Evolutionary conservation across 2,113 vertebrate genomes (phyloP), one percentile per base, ranked within the genome.

Genomic region (Sporophila hypoxantha): DNA sequence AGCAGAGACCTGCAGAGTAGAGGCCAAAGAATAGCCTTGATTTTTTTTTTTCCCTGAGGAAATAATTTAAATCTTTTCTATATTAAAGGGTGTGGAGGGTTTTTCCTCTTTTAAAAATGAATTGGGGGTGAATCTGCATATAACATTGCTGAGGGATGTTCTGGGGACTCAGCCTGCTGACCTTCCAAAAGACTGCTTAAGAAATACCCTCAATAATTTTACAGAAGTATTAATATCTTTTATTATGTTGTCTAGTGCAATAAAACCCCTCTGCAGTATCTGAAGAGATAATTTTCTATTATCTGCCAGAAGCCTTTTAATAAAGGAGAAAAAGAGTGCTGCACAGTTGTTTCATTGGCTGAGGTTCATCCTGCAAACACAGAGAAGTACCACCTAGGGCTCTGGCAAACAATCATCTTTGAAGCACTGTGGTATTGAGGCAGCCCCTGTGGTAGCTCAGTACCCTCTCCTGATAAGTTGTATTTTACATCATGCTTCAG

Each of bases 261-360:
- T 91, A 92, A 92, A 92, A 36, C n/a, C 10, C 18, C n/a, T 80
- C 60, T 77, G 71, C 65, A 85, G 60, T 17, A 46, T 82, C 47
- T 93, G 87, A 87, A 80, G 79, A 80, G 60, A 82, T 80, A 87
- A 77, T 89, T 92, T 85, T 89, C 89, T 82, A 64, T 89, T 85
- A 76, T 89, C 73, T 87, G 39, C 67, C 57, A 87, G 73, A 67
- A 85, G 18, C 13, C 47, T 95, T 93, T 94, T 87, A 94, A 91
- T 91, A 91, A 89, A 87, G 47, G 56, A 85, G 60, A 70, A 82
- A 90, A 93, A 59, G 71, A 85, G 60, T 29, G 42, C 64, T 76
- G 52, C 76, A 80, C 79, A 74, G 71, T 89, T 76, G 73, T 82
- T 82, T 93, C 89, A 82, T 87, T 89, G 79, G 87, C 79, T 60